Base-by-base conservation (phyloP, 2,113 vertebrate species). In the Sceloporus tristichus region DNA sequence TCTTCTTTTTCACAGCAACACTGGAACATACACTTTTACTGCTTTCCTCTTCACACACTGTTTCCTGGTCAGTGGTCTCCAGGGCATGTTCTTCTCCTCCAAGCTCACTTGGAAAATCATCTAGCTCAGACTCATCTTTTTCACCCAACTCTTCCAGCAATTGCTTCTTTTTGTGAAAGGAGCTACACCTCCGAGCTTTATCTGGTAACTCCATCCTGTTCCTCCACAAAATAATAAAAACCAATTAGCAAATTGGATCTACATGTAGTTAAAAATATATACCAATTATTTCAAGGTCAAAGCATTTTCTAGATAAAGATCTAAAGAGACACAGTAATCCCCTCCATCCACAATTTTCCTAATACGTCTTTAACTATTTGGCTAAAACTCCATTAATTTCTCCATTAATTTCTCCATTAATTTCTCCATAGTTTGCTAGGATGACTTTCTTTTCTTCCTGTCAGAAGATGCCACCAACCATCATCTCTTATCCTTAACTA, bases 1-100 rank as follows among this genome's bases (percentile, higher is more conserved):
- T 95, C 62, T 91, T 94, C 88, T 94, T 95, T 88, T 94, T 91
- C 42, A 81, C 75, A 86, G 87, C 18, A 73, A 62, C 40, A 23
- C 76, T 90, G 71, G 29, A 71, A 56, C 83, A 82, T 73, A 75
- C 86, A 74, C 74, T 87, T 85, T 73, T 84, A 53, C 48, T 82
- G 73, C 77, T 56, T 56, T 88, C 27, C 59, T 86, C 70, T 83
- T 90, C 29, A 84, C 79, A 90, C 75, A 8, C 84, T 1, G 78
- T 48, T 62, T 92, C 91, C 88, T 93, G 90, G 53, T 38, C 91
- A 68, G 91, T 65, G 66, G 91, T 90, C 85, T 87, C 93, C 93
- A 95, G 79, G n/a, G 70, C 14, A 77, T 62, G 78, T 75, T 77
- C 82, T 65, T 74, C 84, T 91, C 85, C 84, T 92, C 84, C 91